Conservation (phyloP, 2,888 invertebrate genomes). For the Stenichneumon culpator region DNA sequence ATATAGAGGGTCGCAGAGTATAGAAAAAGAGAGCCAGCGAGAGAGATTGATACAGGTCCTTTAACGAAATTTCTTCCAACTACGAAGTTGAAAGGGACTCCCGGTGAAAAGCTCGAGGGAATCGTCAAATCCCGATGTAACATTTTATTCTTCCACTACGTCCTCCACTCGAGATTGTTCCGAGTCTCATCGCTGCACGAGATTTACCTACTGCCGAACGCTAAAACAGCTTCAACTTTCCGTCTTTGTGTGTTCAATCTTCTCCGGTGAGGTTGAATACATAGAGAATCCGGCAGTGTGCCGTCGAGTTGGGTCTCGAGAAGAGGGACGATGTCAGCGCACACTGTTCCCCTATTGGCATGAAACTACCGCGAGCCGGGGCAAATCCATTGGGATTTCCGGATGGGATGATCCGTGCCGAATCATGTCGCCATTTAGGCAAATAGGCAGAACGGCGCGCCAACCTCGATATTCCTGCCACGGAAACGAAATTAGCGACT, state of each 20-base stretch:
- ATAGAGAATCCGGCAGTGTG: neutral
- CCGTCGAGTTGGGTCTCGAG: neutral
- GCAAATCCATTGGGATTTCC: conserved; percentile 38
- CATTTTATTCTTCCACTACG: conserved; percentile 58
- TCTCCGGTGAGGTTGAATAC: neutral
- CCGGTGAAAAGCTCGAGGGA: conserved; percentile 47
- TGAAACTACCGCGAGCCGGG: neutral
- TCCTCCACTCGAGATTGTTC: conserved; percentile 46
- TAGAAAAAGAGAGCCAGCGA: neutral
- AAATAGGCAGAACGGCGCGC: conserved; percentile 16
- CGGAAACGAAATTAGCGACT: conserved; percentile 8
- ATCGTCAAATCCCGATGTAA: conserved; percentile 41
- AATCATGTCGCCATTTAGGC: conserved; percentile 46
- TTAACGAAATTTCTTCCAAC: conserved; percentile 58
- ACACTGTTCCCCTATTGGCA: conserved; percentile 20
- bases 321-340: conserved; percentile 2
- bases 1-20: neutral
- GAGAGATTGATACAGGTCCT: conserved; percentile 28
- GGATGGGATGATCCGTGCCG: conserved; percentile 30
- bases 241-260: conserved; percentile 9
- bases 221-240: conserved; percentile 1
- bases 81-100: conserved; percentile 59
- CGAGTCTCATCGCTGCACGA: conserved; percentile 15
- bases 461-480: conserved; percentile 26
- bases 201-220: conserved; percentile 11